These are phyloP conservation scores for Anaspis maculata DNA, from an alignment of 2,888 invertebrate genomes.

Conservation along the genomic window DNA sequence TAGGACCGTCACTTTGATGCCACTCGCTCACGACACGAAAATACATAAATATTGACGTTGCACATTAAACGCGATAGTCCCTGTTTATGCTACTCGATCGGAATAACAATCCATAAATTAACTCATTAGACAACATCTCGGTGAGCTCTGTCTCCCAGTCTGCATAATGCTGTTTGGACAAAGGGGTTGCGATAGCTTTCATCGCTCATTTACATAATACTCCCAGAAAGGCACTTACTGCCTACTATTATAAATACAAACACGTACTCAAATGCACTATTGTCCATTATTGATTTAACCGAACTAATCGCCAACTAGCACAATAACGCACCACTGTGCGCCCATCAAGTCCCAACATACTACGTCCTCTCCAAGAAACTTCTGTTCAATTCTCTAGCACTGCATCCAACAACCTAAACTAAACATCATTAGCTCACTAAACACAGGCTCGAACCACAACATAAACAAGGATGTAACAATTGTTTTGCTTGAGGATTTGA, in stretches of 20 bases:
- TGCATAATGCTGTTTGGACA: conserved; percentile 40
- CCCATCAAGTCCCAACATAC: no score
- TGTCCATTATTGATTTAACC: conserved; percentile 25
- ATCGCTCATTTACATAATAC: conserved; percentile 39
- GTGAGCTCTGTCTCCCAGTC: conserved; percentile 26
- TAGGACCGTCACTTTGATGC: conserved; percentile 31
- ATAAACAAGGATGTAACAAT: no score
- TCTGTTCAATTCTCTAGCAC: no score
- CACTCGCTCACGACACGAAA: conserved; percentile 19
- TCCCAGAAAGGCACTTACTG: conserved; percentile 33
- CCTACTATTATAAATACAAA: conserved; percentile 35
- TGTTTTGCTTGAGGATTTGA: no score
- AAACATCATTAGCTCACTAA: no score
- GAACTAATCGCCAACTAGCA: conserved; percentile 21
- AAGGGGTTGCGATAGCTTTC: conserved; percentile 35
- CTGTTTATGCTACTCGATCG: conserved; percentile 34
- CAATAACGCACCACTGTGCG: no score
- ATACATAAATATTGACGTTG: conserved; percentile 40
- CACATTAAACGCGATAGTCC: conserved; percentile 36
- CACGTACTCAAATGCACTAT: conserved; percentile 29
- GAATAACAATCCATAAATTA: conserved; percentile 43
- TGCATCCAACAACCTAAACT: no score
- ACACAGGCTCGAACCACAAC: no score
- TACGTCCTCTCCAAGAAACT: no score
- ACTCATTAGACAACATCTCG: conserved; percentile 39